Base-by-base conservation (phyloP, 2,113 vertebrate genomes). In the Daphoenositta chrysoptera region DNA sequence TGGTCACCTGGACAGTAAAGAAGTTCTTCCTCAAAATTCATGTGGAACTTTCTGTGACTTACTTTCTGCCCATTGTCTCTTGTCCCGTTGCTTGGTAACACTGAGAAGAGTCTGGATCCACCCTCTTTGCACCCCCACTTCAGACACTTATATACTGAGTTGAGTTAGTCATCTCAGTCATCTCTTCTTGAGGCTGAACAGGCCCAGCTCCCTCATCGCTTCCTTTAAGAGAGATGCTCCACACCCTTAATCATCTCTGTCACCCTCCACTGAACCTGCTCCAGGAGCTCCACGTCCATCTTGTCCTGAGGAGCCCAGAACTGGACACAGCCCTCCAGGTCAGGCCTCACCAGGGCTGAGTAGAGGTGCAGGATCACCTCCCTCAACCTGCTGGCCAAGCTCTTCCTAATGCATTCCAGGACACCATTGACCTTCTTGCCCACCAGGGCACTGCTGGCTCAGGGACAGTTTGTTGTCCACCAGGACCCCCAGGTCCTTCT, bases 341-440 rank as follows among this genome's bases (percentile, higher is more conserved):
- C 4, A 13, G 37, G 27, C 30, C 31, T 44, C 18, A 24, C 8
- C 37, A 81, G 33, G 31, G 35, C 27, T 65, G 37, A 73, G 50
- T 1, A 48, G 24, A 71, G 5, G 7, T 17, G 6, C 35, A 81
- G 22, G 75, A 79, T 53, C 54, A 11, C 56, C 48, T 54, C 16
- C 19, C 39, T 47, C 1, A 1, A n/a, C 30, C 50, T 56, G 40
- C n/a, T 79, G 33, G 5, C 20, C 4, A 18, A 40, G 65, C 16
- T 31, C 11, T 26, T 63, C 16, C 19, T 3, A 37, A 20, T 10
- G 45, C 40, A 71, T 0, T 6, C 6, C 26, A 64, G 42, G 17
- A 80, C 5, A 9, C 8, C 57, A 35, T 0, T 2, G 37, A 1
- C 33, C 22, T 50, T 13, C 66, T 13, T 37, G 26, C 1, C 35